These are phyloP conservation scores for Sitta carolinensis DNA, from an alignment of 2,797 vertebrate species.

Conservation along the genomic window DNA sequence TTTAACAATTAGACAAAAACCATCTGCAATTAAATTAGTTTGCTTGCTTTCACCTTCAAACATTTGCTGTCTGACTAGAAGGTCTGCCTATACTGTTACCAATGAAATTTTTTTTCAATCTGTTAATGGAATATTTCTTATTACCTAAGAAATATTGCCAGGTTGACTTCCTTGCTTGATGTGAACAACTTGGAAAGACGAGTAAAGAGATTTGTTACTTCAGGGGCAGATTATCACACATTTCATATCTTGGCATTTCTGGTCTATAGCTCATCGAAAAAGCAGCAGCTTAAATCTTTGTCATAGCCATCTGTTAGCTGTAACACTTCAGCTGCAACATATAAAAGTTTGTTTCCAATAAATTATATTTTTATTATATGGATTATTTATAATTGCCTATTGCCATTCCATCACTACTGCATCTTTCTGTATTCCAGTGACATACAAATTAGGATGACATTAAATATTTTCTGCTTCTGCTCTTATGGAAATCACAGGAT, in stretches of 20 bases:
- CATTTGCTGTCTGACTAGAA: background rate
- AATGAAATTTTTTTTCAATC: background rate
- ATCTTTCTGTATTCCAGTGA: background rate
- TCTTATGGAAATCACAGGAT: background rate
- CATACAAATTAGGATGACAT: background rate
- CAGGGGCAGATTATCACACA: background rate
- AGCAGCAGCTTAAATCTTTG: background rate
- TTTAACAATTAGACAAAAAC: background rate
- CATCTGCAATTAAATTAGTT: background rate
- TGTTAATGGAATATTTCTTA: background rate
- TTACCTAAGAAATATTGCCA: background rate
- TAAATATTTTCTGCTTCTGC: background rate
- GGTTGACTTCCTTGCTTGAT: background rate
- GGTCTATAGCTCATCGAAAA: background rate
- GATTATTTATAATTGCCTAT: background rate
- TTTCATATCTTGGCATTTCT: slow-evolving; percentile 1
- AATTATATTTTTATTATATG: background rate
- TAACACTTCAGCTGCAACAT: background rate
- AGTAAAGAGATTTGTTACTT: slow-evolving; percentile 33
- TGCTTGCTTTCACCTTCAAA: background rate
- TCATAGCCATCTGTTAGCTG: background rate
- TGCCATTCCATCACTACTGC: background rate
- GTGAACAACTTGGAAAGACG: background rate
- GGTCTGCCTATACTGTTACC: background rate
- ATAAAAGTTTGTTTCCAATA: background rate